Percentiles rank a stretch among this genome's conserved stretches.
These are phyloP conservation scores for Pedionomus torquatus DNA, from an alignment of 2,113 vertebrate genomes.

Conservation along the genomic window DNA sequence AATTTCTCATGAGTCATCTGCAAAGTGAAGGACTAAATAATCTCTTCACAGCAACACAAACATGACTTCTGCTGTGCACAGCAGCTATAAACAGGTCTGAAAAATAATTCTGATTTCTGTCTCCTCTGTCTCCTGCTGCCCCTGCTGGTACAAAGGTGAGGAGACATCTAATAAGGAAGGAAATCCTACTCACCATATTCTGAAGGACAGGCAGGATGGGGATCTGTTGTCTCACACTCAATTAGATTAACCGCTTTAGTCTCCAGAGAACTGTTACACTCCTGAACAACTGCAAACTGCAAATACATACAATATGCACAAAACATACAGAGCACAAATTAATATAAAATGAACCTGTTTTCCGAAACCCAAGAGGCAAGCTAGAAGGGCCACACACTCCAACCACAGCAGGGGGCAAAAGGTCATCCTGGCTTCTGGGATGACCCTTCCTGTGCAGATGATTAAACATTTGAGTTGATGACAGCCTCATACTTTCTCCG, in stretches of 20 bases:
- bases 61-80: not conserved
- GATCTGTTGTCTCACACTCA: conserved; percentile 59
- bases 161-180: conserved; percentile 1
- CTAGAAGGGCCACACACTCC: not conserved
- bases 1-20: not conserved
- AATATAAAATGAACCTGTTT: not conserved
- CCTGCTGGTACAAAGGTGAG: not conserved
- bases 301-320: conserved; percentile 30
- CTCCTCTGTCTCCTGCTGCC: not conserved
- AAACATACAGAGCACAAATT: not conserved
- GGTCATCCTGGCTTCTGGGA: not conserved
- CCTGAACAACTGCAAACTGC: conserved; percentile 78
- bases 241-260: conserved; percentile 7
- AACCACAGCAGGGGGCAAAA: not conserved
- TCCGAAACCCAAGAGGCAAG: not conserved
- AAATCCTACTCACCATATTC: conserved; percentile 74
- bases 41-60: not conserved
- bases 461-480: conserved; percentile 1
- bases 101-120: not conserved
- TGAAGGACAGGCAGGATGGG: conserved; percentile 67
- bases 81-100: not conserved
- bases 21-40: not conserved
- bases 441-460: not conserved
- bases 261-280: conserved; percentile 43
- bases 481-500: not conserved